These are phyloP conservation scores for Leptinotarsa texana DNA, from an alignment of 1,140 invertebrate species.

Conservation along the genomic window DNA sequence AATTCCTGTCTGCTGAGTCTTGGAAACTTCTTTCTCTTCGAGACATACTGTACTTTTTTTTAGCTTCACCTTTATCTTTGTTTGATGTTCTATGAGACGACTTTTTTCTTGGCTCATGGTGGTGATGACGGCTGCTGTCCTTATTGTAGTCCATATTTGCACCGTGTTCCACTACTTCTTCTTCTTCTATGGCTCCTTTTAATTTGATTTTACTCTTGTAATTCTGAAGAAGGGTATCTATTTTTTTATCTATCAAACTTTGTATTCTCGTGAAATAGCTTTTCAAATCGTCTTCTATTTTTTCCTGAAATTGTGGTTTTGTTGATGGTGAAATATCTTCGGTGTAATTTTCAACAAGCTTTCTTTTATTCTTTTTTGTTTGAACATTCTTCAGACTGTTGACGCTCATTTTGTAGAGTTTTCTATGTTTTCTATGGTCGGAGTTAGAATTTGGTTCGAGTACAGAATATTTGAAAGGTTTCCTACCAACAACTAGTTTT, in stretches of 20 bases:
- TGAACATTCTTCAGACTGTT: neutral
- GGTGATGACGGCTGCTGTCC: slow-evolving; percentile 1
- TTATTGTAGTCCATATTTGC: neutral
- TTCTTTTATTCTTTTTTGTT: slow-evolving; percentile 13
- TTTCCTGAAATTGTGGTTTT: slow-evolving; percentile 17
- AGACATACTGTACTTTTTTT: neutral
- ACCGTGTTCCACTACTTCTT: neutral
- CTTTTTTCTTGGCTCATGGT: neutral
- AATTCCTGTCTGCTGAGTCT: neutral
- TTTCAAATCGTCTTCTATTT: slow-evolving; percentile 35
- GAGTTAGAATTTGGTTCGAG: neutral
- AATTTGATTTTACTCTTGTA: slow-evolving; percentile 8
- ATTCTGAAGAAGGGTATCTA: slow-evolving; percentile 28
- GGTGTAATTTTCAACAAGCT: neutral
- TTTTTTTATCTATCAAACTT: slow-evolving; percentile 33
- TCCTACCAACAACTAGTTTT: neutral
- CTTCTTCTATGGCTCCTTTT: neutral
- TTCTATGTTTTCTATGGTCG: neutral
- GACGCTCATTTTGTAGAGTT: neutral
- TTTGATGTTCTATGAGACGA: neutral
- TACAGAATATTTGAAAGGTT: neutral
- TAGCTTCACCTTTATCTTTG: neutral
- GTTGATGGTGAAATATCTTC: neutral
- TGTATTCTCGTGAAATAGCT: slow-evolving; percentile 36
- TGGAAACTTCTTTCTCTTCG: neutral